Evolutionary conservation across 1,140 invertebrate genomes (phyloP), one percentile per base, ranked within the genome.

Genomic region (Homarus americanus): DNA sequence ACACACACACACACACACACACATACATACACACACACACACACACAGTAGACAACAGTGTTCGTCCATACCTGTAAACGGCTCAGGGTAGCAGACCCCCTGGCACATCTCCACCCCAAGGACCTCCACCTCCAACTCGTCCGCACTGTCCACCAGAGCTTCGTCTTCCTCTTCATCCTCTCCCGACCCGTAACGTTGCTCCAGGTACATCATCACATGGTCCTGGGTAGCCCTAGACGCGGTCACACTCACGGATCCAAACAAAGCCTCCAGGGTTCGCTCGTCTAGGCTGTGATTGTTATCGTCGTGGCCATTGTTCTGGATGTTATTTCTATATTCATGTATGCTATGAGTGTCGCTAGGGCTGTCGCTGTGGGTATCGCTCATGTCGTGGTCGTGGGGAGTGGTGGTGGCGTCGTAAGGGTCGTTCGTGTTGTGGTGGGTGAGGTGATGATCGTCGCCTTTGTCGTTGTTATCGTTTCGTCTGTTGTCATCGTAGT

Each of bases 81-180:
- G 4, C 7, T 4, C 12, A 28, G 40, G 24, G 44, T 79, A 28
- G 44, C 20, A 49, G 40, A n/a, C 32, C 24, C 24, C n/a, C 24
- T 79, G 76, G 20, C 2, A 44, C 4, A 12, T 44, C 76, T 44
- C 76, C 38, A 10, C 40, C 24, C 49, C 24, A 20, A 79, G 28
- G 24, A 40, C 28, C 76, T 79, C 76, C 76, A 79, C 32, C 10
- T 79, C 76, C 44, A 79, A 20, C 32, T 79, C 76, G 40, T 79
- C 76, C 28, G 76, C 76, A 7, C 76, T 79, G 40, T 79, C 76
- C 0, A 79, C 76, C n/a, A 79, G 76, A 44, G 4, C 76, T 44
- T 79, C 76, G 0, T 79, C 76, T n/a, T 79, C 76, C 9, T 44
- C 76, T 1, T 79, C 76, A 9, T 79, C 76, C 9, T 44, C 76